Evolutionary conservation across 2,888 invertebrate species (phyloP).

Genomic region (Sicus ferrugineus): DNA sequence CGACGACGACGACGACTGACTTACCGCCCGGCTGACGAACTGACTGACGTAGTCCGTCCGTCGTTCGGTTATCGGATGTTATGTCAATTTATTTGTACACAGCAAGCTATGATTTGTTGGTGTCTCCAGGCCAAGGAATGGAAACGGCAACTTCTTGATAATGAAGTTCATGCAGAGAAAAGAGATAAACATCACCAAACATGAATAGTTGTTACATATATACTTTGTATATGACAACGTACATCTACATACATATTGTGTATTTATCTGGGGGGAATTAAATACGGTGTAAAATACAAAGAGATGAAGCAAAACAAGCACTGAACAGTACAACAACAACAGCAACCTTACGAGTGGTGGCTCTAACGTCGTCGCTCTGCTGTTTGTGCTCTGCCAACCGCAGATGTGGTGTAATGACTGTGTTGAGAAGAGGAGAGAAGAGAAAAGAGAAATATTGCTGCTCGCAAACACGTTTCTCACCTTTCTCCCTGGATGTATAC

Average conservation of each 20-base stretch:
- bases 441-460: neutral
- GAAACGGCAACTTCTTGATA: neutral
- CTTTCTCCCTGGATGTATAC: neutral
- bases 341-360: neutral
- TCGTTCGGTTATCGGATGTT: no score
- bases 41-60: no score
- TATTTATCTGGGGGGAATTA: neutral
- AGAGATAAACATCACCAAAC: neutral
- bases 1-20: conserved; percentile 12
- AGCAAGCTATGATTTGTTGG: no score
- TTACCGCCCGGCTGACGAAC: neutral
- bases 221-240: neutral
- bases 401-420: no score
- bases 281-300: neutral
- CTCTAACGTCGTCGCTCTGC: neutral
- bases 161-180: neutral
- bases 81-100: conserved; percentile 11
- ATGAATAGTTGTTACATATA: conserved; percentile 15
- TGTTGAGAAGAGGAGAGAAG: neutral
- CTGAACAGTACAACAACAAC: conserved; percentile 9
- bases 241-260: neutral
- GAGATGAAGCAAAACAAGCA: neutral
- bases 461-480: neutral
- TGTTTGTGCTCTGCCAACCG: no score
- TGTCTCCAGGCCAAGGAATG: no score